A percentile compares a stretch with the other conserved stretches of the same genome.
phyloP scores from a whole-genome alignment of 2,797 vertebrate species.

The Hydrocynus forskahlii region DNA sequence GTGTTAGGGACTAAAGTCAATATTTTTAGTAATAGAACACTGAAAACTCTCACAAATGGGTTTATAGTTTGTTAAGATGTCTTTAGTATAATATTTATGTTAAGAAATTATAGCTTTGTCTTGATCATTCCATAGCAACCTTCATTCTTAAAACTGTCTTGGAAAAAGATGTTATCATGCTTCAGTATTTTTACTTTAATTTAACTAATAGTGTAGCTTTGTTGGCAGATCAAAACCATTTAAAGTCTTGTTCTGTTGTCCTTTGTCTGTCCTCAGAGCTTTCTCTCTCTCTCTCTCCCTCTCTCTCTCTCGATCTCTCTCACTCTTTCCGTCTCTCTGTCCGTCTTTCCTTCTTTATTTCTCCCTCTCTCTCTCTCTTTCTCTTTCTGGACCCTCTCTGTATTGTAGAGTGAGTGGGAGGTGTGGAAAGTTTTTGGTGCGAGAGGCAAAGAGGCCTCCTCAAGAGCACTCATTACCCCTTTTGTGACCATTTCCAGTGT shows the following conservation, averaged over 20 bases:
- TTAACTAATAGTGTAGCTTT: neutral
- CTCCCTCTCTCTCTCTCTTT: constrained; percentile 67
- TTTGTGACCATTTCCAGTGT: constrained; percentile 84
- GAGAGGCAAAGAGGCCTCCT: constrained; percentile 74
- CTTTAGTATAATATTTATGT: neutral
- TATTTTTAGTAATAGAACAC: neutral
- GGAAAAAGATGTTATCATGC: neutral
- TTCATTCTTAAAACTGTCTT: neutral
- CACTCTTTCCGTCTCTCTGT: neutral
- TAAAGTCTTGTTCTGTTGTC: neutral
- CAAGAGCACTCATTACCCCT: constrained; percentile 82
- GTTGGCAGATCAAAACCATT: neutral
- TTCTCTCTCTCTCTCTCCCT: neutral
- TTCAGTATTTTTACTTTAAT: neutral
- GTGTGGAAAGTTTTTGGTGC: constrained; percentile 68
- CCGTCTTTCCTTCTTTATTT: constrained; percentile 66
- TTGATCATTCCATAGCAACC: neutral
- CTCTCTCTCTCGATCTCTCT: constrained; percentile 4
- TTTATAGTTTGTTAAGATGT: neutral
- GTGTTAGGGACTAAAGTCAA: neutral
- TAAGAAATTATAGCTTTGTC: neutral
- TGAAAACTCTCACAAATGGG: neutral
- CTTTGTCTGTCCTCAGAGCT: neutral
- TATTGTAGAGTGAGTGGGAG: constrained; percentile 83
- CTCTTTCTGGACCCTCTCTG: constrained; percentile 72